Percentiles rank a stretch among this genome's conserved stretches.
phyloP scores from a whole-genome alignment of 2,888 invertebrate genomes.

The Thymelicus acteon region DNA sequence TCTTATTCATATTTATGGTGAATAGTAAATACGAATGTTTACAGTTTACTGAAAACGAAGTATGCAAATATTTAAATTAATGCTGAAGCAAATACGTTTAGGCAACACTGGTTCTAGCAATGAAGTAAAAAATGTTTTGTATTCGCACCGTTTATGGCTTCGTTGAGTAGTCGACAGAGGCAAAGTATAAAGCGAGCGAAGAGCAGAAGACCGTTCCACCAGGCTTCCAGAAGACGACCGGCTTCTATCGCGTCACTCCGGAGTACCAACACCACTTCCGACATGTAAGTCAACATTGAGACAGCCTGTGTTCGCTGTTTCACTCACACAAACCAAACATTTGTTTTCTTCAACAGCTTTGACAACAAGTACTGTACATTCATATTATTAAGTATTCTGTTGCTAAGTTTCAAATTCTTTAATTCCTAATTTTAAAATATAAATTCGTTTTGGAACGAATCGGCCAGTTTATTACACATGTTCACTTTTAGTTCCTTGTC shows the following conservation, averaged over 20 bases:
- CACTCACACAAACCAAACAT: neutral
- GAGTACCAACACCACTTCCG: slow-evolving; percentile 60
- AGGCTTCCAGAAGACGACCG: slow-evolving; percentile 75
- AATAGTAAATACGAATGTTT: neutral
- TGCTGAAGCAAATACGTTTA: neutral
- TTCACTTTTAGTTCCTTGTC: too few relatives aligned
- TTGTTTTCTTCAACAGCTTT: too few relatives aligned
- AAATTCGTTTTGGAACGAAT: too few relatives aligned
- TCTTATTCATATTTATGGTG: neutral
- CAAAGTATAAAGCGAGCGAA: slow-evolving; percentile 75
- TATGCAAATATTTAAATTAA: neutral
- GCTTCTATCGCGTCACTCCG: slow-evolving; percentile 76
- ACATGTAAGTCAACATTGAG: slow-evolving; percentile 60
- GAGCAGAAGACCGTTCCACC: slow-evolving; percentile 80
- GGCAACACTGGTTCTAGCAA: neutral
- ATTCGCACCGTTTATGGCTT: slow-evolving; percentile 58
- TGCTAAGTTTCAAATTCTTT: too few relatives aligned
- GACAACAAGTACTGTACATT: too few relatives aligned
- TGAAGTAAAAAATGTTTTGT: neutral
- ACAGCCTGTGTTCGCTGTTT: neutral
- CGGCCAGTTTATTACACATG: too few relatives aligned
- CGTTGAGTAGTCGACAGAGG: slow-evolving; percentile 68
- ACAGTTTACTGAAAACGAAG: neutral
- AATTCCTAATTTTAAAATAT: too few relatives aligned
- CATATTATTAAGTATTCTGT: too few relatives aligned